phyloP scores from a whole-genome alignment of 2,113 vertebrate species.

The Lophochroa leadbeateri region DNA sequence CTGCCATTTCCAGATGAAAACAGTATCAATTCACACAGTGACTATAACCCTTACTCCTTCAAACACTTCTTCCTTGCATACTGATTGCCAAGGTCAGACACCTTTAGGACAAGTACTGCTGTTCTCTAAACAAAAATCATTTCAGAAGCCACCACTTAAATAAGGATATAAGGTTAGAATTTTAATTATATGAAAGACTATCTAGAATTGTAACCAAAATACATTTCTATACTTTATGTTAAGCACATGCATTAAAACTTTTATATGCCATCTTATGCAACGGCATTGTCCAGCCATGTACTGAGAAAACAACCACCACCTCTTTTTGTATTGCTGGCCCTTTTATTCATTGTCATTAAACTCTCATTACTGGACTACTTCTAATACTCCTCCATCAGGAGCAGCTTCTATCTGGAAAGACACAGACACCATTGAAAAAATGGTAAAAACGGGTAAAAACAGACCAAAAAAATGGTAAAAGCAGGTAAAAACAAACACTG shows the following conservation, averaged over 20 bases:
- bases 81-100: background rate
- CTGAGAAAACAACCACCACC: background rate
- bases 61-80: background rate
- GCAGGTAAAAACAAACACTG: background rate
- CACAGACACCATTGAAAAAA: background rate
- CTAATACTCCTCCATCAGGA: background rate
- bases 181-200: background rate
- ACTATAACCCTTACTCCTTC: background rate
- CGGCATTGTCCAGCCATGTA: rapidly evolving
- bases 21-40: rapidly evolving
- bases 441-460: background rate
- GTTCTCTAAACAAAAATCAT: background rate
- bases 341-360: background rate
- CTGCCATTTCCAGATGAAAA: background rate
- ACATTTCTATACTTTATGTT: background rate
- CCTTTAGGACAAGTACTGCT: background rate
- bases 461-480: background rate
- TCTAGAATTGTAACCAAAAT: background rate
- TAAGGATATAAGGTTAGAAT: background rate
- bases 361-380: too few species aligned
- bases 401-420: background rate
- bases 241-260: rapidly evolving
- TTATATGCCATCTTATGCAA: rapidly evolving
- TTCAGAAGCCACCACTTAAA: background rate
- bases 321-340: background rate